Base-by-base conservation (phyloP, 2,888 invertebrate genomes). In the Falcaria lacertinaria region DNA sequence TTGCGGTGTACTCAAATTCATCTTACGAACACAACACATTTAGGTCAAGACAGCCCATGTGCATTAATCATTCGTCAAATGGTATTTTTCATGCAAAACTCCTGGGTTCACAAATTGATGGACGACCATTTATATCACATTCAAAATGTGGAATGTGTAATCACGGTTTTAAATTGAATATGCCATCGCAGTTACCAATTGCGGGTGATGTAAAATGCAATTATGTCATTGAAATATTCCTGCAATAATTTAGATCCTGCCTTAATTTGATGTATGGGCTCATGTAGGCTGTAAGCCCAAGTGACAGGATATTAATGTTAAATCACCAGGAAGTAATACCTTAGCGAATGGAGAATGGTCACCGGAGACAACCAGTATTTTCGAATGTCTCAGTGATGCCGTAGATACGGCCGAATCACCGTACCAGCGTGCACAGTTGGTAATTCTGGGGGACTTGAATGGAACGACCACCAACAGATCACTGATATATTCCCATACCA, bases 51-150 rank as follows among this genome's bases (percentile, higher is more conserved):
- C 15, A 4, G 11, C 15, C 34, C 7, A 4, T 15, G 15, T 14
- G 15, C 19, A 33, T 41, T 15, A 33, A 37, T 44, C 25, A 41
- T 7, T 33, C 37, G 15, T 28, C 25, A 38, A 34, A 38, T 40
- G 32, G 15, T 19, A 37, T 17, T 33, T 37, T 41, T 37, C 19
- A 40, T 22, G 8, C 32, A 44, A 47, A 52, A 45, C 28, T 34
- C 28, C 38, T 15, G 22, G 15, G 35, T 33, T 42, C 35, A 25
- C 45, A 52, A 44, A 44, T 45, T 39, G 39, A 42, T 36, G 34
- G 19, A 15, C 16, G 40, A 34, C 36, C 43, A 45, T 47, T 48
- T 49, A 44, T 47, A 42, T 45, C 35, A 19, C 40, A 41, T 19
- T 15, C 17, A 33, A 25, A 28, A 28, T 36, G 11, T 22, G 33